A percentile compares a stretch with the other conserved stretches of the same genome.
Evolutionary conservation across 2,888 invertebrate genomes (phyloP).

Genomic region (Anodontia alba): DNA sequence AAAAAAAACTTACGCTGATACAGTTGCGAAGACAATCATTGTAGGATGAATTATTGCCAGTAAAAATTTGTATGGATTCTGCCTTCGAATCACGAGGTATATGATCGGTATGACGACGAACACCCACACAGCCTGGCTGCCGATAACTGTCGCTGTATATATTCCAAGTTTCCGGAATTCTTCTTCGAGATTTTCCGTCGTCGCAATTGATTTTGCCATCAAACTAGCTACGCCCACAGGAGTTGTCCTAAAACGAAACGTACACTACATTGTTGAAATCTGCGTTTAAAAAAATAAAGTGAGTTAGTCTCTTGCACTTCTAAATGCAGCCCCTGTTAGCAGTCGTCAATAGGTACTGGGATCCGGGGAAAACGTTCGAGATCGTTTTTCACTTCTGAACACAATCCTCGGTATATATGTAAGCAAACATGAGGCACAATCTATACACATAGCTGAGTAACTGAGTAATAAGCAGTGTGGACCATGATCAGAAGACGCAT

Average conservation of each 20-base stretch:
- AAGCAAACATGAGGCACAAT: too few species aligned
- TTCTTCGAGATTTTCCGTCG: conserved; percentile 56
- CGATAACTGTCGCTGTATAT: conserved; percentile 62
- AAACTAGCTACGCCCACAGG: conserved; percentile 74
- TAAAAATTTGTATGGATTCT: conserved; percentile 66
- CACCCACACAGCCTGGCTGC: conserved; percentile 59
- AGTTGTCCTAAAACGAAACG: conserved; percentile 66
- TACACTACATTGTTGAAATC: too few species aligned
- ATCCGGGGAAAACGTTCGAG: too few species aligned
- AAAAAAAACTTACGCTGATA: conserved; percentile 69
- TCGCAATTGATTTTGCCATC: conserved; percentile 67
- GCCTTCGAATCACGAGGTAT: conserved; percentile 53
- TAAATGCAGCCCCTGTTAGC: too few species aligned
- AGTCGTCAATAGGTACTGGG: too few species aligned
- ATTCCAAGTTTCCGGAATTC: conserved; percentile 68
- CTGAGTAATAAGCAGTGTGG: too few species aligned
- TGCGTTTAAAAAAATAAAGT: too few species aligned
- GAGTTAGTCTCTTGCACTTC: too few species aligned
- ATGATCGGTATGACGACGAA: conserved; percentile 57
- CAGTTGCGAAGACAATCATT: conserved; percentile 73
- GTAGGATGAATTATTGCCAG: conserved; percentile 66
- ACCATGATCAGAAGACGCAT: too few species aligned
- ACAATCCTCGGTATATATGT: too few species aligned
- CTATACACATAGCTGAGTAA: too few species aligned
- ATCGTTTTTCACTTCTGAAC: too few species aligned